Evolutionary conservation across 2,888 invertebrate species (phyloP).

Genomic region (Pediacus dermestoides): DNA sequence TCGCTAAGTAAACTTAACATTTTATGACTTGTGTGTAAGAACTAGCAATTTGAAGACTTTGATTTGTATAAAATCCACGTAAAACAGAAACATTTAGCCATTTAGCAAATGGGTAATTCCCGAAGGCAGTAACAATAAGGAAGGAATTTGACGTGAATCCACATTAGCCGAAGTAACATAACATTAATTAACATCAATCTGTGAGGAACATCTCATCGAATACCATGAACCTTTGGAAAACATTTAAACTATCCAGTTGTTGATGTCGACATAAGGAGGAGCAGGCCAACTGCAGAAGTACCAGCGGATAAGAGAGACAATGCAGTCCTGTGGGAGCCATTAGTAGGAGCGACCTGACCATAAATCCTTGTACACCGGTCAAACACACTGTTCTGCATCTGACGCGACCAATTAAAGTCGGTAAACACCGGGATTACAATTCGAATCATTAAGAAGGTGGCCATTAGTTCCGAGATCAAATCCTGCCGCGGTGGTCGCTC

Average conservation of each 20-base stretch:
- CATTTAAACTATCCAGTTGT: slow-evolving; percentile 19
- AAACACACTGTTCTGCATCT: slow-evolving; percentile 37
- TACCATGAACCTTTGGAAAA: slow-evolving; percentile 20
- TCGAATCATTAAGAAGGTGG: slow-evolving; percentile 34
- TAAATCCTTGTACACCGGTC: slow-evolving; percentile 37
- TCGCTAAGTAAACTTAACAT: too few species aligned
- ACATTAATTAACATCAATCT: slow-evolving; percentile 28
- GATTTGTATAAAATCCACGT: slow-evolving; percentile 11
- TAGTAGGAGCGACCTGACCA: slow-evolving; percentile 34
- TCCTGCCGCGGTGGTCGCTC: slow-evolving; percentile 35
- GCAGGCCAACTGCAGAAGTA: too few species aligned
- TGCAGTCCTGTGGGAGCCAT: slow-evolving; percentile 42
- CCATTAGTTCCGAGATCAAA: slow-evolving; percentile 38
- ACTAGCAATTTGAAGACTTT: too few species aligned
- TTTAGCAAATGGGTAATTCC: slow-evolving; percentile 16
- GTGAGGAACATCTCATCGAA: slow-evolving; percentile 20
- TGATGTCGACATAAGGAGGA: slow-evolving; percentile 15
- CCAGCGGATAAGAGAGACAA: too few species aligned
- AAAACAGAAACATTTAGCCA: slow-evolving; percentile 9
- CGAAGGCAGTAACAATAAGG: slow-evolving; percentile 23
- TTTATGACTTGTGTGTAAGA: too few species aligned
- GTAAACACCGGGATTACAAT: slow-evolving; percentile 40
- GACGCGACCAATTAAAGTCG: slow-evolving; percentile 41
- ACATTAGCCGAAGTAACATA: slow-evolving; percentile 19
- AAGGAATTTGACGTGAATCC: slow-evolving; percentile 21